Percentiles rank a stretch among this genome's conserved stretches.
Conservation (phyloP, 2,888 invertebrate genomes). For the Spatulosminthurus flaviceps region DNA sequence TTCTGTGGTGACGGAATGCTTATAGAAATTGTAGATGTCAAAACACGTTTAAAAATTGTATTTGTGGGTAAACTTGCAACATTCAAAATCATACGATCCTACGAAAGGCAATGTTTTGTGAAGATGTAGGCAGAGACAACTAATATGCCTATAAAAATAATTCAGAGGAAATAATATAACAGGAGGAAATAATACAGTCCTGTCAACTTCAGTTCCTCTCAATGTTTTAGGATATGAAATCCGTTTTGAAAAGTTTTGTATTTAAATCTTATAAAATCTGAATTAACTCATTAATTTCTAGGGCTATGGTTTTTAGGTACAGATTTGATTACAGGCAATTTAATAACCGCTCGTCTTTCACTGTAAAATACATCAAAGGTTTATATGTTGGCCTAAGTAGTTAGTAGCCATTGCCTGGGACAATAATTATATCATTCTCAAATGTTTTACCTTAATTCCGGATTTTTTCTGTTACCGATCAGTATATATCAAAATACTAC, state of each 20-base stretch:
- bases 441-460: constrained; percentile 11
- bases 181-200: constrained; percentile 1
- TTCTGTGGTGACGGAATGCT: background rate
- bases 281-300: background rate
- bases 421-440: background rate
- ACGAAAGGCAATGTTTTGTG: background rate
- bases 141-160: background rate
- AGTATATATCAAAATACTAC: constrained; percentile 16
- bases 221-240: background rate
- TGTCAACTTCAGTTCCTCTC: constrained; percentile 1
- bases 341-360: constrained; percentile 32
- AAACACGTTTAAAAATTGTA: background rate
- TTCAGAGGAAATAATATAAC: background rate
- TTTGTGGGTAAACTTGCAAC: background rate
- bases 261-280: background rate
- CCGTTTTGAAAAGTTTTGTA: constrained; percentile 5
- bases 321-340: constrained; percentile 22
- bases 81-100: background rate
- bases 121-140: background rate
- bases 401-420: background rate
- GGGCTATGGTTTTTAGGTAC: constrained; percentile 15
- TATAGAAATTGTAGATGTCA: background rate
- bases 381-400: background rate
- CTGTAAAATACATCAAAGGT: constrained; percentile 25
- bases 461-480: constrained; percentile 28